Evolutionary conservation across 2,113 vertebrate species (phyloP), one percentile per base, ranked within the genome.

Genomic region (Columbina picui): DNA sequence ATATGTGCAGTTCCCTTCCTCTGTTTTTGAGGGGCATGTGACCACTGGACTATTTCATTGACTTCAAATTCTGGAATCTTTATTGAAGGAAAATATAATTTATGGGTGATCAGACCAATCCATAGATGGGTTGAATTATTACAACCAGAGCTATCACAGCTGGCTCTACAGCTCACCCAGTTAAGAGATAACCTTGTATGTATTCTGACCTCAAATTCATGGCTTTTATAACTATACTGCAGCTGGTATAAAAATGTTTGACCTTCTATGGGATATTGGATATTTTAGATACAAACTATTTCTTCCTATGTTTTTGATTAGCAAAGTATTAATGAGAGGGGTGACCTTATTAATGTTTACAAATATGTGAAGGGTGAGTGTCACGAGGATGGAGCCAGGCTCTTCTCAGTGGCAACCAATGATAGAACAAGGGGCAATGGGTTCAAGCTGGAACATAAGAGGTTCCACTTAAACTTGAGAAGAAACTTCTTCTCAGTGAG

Each of bases 171-270:
- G 26, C 10, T 92, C 19, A 38, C 9, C 1, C 22, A 71, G 0
- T 34, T 55, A 87, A 47, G 26, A 74, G 7, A 14, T 30, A 77
- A 12, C 7, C 17, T 64, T 80, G 12, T 41, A 7, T 29, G 9
- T 26, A 64, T 9, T 36, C 30, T 61, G 50, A 70, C 6, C 10
- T 53, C 19, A 32, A 29, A 71, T 76, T 68, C 4, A 41, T 64
- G 68, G 4, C 0, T 0, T 43, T 74, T 64, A 56, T 41, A 60
- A 30, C 21, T 68, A 18, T 47, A 36, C 6, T 34, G 21, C 3
- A 43, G 9, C 12, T 6, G 2, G 5, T 29, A 29, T 10, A 41
- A 7, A 19, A 30, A 25, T 47, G 0, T 63, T 81, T 84, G 41
- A 68, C 9, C 60, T 2, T 5, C 3, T 22, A 11, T 60, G 11